Conservation (phyloP, 2,888 invertebrate genomes). For the Xestobium rufovillosum region DNA sequence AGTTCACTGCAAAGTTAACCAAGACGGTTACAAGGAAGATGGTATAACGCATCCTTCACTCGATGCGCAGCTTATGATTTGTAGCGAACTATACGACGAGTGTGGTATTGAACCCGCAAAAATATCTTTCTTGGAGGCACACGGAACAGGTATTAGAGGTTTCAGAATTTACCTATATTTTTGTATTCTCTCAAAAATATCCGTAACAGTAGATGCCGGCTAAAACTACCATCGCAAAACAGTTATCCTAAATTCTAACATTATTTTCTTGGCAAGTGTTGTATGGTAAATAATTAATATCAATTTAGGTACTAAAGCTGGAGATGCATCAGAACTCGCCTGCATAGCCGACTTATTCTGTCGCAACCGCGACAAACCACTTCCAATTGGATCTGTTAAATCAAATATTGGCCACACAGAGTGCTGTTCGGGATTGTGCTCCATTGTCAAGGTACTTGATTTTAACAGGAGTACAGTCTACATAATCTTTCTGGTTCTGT, state of each 20-base stretch:
- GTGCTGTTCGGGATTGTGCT: slow-evolving; percentile 75
- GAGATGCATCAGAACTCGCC: slow-evolving; percentile 86
- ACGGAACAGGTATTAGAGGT: slow-evolving; percentile 64
- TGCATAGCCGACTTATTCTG: slow-evolving; percentile 77
- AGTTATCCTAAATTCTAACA: too few relatives aligned
- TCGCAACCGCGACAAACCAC: slow-evolving; percentile 51
- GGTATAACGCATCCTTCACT: slow-evolving; percentile 20
- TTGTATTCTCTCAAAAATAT: too few relatives aligned
- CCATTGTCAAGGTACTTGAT: slow-evolving; percentile 76
- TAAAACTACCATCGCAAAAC: too few relatives aligned
- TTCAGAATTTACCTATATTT: too few relatives aligned
- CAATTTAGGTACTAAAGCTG: slow-evolving; percentile 66
- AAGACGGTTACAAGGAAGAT: slow-evolving; percentile 16
- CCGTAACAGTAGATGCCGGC: too few relatives aligned
- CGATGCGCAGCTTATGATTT: slow-evolving; percentile 51
- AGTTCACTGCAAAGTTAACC: slow-evolving; percentile 17
- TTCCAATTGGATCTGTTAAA: slow-evolving; percentile 84
- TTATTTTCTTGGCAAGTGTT: too few relatives aligned
- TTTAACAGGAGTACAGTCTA: too few relatives aligned
- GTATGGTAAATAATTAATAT: too few relatives aligned
- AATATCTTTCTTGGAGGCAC: slow-evolving; percentile 74
- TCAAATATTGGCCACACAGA: slow-evolving; percentile 93
- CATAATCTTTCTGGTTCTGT: too few relatives aligned
- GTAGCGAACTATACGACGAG: slow-evolving; percentile 54
- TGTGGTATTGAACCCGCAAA: slow-evolving; percentile 58